These are phyloP conservation scores for Campylomormyrus tamandua DNA, from an alignment of 2,113 vertebrate genomes.

Conservation along the genomic window DNA sequence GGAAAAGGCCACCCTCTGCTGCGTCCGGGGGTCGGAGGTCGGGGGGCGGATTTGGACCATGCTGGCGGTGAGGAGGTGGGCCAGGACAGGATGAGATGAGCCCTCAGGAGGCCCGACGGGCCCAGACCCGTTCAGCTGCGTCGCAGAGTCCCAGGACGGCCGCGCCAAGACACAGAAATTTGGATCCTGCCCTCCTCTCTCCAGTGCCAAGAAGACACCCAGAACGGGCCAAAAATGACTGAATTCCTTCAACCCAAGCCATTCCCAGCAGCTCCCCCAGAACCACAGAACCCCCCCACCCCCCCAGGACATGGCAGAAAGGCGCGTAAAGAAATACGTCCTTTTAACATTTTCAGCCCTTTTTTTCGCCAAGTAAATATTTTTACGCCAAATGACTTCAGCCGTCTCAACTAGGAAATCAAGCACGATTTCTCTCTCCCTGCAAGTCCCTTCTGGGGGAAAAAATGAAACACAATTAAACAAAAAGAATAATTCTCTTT, in stretches of 20 bases:
- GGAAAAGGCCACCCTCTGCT: neutral
- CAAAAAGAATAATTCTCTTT: slow-evolving; percentile 51
- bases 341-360: slow-evolving; percentile 32
- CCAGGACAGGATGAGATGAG: neutral
- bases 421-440: slow-evolving; percentile 49
- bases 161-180: neutral
- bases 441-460: neutral
- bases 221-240: slow-evolving; percentile 11
- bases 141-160: neutral
- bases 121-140: neutral
- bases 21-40: neutral
- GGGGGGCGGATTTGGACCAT: neutral
- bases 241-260: neutral
- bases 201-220: neutral
- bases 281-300: neutral
- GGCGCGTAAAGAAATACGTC: slow-evolving; percentile 55
- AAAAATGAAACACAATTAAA: slow-evolving; percentile 40
- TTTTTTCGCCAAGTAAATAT: slow-evolving; percentile 54
- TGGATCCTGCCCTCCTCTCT: neutral
- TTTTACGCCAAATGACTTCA: slow-evolving; percentile 51
- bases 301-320: slow-evolving; percentile 46
- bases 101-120: neutral
- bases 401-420: slow-evolving; percentile 1
- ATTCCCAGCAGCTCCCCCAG: neutral
- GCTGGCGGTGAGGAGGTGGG: neutral